Conservation (phyloP, 2,113 vertebrate species). For the Madoqua kirkii region DNA sequence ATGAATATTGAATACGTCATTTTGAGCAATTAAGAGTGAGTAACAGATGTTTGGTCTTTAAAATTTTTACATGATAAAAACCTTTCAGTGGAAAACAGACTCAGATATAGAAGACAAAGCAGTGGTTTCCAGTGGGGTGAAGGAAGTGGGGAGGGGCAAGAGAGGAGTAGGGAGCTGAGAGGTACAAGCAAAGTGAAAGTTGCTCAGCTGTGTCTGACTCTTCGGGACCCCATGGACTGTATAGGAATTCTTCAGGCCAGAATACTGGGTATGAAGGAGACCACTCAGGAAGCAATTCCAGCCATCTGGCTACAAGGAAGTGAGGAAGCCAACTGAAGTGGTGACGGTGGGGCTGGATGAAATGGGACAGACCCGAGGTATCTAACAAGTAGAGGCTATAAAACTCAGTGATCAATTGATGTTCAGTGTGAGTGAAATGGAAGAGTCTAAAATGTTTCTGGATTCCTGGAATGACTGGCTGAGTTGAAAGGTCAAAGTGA, state of each 20-base stretch:
- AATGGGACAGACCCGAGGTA: too few relatives aligned
- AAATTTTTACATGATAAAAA: background rate
- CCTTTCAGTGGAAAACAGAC: background rate
- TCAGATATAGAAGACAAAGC: background rate
- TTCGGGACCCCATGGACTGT: background rate
- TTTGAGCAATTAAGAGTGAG: background rate
- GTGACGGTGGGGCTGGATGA: too few relatives aligned
- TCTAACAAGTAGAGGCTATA: too few relatives aligned
- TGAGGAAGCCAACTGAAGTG: too few relatives aligned
- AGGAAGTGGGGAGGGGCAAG: background rate
- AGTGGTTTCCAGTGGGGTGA: background rate
- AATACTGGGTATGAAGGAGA: too few relatives aligned
- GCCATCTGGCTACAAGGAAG: too few relatives aligned
- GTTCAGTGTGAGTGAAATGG: too few relatives aligned
- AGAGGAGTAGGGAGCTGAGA: background rate
- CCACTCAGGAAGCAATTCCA: too few relatives aligned
- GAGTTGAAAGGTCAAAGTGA: background rate
- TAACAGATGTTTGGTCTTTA: background rate
- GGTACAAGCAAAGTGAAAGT: background rate
- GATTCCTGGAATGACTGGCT: too few relatives aligned
- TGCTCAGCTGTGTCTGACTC: background rate
- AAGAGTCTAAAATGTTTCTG: too few relatives aligned
- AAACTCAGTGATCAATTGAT: too few relatives aligned
- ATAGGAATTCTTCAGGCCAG: background rate
- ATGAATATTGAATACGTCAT: background rate